A percentile compares a stretch with the other conserved stretches of the same genome.
Conservation (phyloP, 1,140 invertebrate species). For the Cardiocondyla obscurior region DNA sequence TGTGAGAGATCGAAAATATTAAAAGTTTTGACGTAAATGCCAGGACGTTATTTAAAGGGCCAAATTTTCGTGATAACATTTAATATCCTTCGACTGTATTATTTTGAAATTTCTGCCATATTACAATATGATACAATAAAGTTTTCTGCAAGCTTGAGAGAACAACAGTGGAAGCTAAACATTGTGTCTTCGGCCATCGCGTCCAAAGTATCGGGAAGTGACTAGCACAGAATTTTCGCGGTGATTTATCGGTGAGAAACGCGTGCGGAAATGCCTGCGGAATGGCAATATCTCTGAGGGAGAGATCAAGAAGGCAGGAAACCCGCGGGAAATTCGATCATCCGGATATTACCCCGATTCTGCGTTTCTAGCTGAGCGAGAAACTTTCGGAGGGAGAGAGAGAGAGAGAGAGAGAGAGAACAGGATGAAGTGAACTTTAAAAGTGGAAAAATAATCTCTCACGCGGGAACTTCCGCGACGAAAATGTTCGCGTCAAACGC, state of each 20-base stretch:
- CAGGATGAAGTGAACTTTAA: conserved; percentile 31
- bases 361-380: conserved; percentile 37
- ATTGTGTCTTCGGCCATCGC: conserved; percentile 29
- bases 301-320: conserved; percentile 54
- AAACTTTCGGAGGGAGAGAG: conserved; percentile 12
- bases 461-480: neutral
- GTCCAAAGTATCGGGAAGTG: conserved; percentile 30
- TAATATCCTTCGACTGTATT: neutral
- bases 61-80: neutral
- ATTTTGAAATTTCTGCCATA: neutral
- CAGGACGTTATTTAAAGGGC: neutral
- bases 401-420: neutral
- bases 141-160: neutral
- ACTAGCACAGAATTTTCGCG: conserved; percentile 42
- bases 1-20: neutral
- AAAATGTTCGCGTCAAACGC: conserved; percentile 5
- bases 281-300: conserved; percentile 52
- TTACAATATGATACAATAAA: neutral
- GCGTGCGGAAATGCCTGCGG: conserved; percentile 34
- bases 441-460: conserved; percentile 55
- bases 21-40: neutral
- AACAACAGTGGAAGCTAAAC: neutral
- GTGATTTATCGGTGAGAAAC: conserved; percentile 50
- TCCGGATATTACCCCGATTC: conserved; percentile 54
- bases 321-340: conserved; percentile 53